Percentiles rank a stretch among this genome's conserved stretches.
Conservation (phyloP, 2,797 vertebrate genomes). For the Chaunax sp. region DNA sequence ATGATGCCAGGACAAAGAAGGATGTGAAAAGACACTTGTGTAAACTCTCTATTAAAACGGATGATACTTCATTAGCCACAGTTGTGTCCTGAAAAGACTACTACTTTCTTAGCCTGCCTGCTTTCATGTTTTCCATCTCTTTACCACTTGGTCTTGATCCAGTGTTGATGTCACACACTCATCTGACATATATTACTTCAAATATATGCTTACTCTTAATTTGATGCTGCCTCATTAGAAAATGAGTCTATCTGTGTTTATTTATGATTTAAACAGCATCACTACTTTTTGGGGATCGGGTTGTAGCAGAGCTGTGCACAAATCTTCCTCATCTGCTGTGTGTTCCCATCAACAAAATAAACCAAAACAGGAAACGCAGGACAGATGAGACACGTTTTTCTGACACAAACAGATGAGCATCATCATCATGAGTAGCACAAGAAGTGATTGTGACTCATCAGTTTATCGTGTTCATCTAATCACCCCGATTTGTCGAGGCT, state of each 20-base stretch:
- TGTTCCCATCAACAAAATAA: background rate
- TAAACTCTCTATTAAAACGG: background rate
- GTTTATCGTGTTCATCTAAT: background rate
- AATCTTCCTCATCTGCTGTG: background rate
- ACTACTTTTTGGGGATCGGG: background rate
- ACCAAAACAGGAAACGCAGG: slow-evolving; percentile 9
- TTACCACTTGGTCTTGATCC: background rate
- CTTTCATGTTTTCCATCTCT: background rate
- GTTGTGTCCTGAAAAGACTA: background rate
- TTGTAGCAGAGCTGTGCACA: background rate
- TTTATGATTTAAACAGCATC: too few species aligned
- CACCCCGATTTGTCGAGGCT: too few species aligned
- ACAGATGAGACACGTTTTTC: background rate
- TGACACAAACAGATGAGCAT: background rate
- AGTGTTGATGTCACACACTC: too few species aligned
- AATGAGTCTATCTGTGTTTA: too few species aligned
- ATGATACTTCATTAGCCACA: background rate
- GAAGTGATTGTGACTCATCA: background rate
- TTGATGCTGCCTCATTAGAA: too few species aligned
- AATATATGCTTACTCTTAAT: too few species aligned
- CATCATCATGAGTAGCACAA: background rate
- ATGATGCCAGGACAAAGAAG: background rate
- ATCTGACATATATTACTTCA: too few species aligned
- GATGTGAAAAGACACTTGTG: background rate
- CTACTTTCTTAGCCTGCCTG: background rate